Base-by-base conservation (phyloP, 2,888 invertebrate species). In the Drosophila lutescens region DNA sequence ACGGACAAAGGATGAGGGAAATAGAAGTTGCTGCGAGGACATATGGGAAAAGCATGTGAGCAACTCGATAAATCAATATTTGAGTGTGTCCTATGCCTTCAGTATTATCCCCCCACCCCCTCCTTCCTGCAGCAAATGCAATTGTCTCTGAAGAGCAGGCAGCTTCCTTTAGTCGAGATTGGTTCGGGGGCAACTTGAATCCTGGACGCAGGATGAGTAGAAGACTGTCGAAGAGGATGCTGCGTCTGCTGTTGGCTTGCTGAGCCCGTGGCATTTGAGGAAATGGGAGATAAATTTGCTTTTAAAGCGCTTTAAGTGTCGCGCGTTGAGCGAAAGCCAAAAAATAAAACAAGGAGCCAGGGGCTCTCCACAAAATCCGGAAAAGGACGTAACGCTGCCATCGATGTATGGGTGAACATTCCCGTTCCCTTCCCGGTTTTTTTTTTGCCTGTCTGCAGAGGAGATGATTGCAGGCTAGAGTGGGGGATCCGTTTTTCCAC, bases 11-110 rank as follows among this genome's bases (percentile, higher is more conserved):
- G 43, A 58, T 50, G 23, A 44, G 46, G 30, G 51, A 57, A 36
- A 8, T 62, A 15, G 30, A 2, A 32, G 49, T 53, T 51, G 40
- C 56, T 32, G 56, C 23, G 50, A 54, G 79, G 70, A 72, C 70
- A 65, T 59, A 49, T 59, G 53, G 38, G 53, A 30, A 47, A 30
- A 46, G 47, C 53, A 82, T 73, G 76, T 83, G 88, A 82, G 87
- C 69, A 74, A 69, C 76, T 76, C 85, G 69, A 86, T 83, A 88
- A 83, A 83, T 83, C 83, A 88, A 83, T 88, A 86, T 80, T 83
- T 67, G 72, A 84, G 68, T 58, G 70, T 40, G 71, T 74, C 74
- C 74, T 68, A 20, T 44, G 44, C 36, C 23, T 40, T 43, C 23
- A 17, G 65, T 15, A 20, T 7, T 23, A 38, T 62, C 10, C 20